These are phyloP conservation scores for Biston betularia DNA, from an alignment of 2,888 invertebrate species.

Conservation along the genomic window DNA sequence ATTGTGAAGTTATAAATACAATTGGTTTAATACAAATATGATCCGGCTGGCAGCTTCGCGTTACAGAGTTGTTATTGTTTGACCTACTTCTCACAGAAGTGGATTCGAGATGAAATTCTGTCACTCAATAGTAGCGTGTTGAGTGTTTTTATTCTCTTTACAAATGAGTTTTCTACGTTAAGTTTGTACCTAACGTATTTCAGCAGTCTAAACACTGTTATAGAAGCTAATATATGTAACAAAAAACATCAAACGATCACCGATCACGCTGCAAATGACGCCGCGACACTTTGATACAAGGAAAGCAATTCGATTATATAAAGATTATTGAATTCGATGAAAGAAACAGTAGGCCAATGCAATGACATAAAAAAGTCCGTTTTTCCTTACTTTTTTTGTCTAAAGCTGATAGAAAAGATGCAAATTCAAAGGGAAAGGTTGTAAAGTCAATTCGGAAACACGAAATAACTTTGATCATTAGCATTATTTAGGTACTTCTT, in stretches of 20 bases:
- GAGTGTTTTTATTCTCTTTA: slow-evolving; percentile 32
- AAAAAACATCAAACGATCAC: no score
- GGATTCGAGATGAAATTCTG: slow-evolving; percentile 49
- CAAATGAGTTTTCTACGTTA: slow-evolving; percentile 20
- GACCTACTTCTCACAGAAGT: slow-evolving; percentile 57
- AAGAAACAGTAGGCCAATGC: no score
- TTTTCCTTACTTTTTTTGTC: not conserved
- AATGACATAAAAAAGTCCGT: not conserved
- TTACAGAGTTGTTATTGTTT: slow-evolving; percentile 57
- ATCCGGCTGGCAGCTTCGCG: slow-evolving; percentile 43
- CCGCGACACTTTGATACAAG: no score
- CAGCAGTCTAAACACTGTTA: not conserved
- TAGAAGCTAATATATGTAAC: no score
- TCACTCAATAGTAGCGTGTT: slow-evolving; percentile 40
- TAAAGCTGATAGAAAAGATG: slow-evolving; percentile 11
- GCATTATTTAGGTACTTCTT: slow-evolving; percentile 40
- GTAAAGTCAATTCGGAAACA: slow-evolving; percentile 26
- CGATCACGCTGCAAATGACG: no score
- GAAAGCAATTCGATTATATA: no score
- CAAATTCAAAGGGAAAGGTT: slow-evolving; percentile 28
- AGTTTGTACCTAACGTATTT: not conserved
- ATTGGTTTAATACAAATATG: slow-evolving; percentile 54
- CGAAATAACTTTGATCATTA: slow-evolving; percentile 43
- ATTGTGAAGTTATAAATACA: slow-evolving; percentile 50
- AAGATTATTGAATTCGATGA: no score